Evolutionary conservation across 2,797 vertebrate species (phyloP).

Genomic region (Xerus rutilus): DNA sequence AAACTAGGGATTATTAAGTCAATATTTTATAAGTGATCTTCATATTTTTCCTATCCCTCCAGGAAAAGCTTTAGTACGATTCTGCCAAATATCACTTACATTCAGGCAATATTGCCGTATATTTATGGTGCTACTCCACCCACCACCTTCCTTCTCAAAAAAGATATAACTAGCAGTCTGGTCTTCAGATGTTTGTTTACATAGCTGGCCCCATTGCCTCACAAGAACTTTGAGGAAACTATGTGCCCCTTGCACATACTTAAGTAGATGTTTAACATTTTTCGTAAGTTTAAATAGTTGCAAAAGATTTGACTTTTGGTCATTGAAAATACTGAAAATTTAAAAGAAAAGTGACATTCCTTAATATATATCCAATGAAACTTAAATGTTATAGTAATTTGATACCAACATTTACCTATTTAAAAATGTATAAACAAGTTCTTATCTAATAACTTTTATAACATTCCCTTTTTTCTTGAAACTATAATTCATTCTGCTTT

Average conservation of each 20-base stretch:
- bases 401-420: neutral
- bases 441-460: constrained; percentile 22
- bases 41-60: neutral
- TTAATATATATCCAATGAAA: constrained; percentile 2
- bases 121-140: neutral
- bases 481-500: neutral
- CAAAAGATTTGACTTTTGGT: neutral
- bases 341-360: constrained; percentile 30
- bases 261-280: neutral
- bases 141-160: neutral
- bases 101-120: neutral
- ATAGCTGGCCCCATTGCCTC: too few species aligned
- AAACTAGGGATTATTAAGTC: neutral
- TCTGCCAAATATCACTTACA: neutral
- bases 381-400: constrained; percentile 20
- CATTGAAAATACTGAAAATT: constrained; percentile 26
- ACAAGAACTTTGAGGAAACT: neutral
- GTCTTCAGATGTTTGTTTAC: neutral
- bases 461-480: neutral
- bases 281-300: constrained; percentile 12
- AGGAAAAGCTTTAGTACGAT: neutral
- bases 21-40: neutral
- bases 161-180: neutral
- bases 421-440: constrained; percentile 14
- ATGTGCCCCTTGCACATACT: neutral